Base-by-base conservation (phyloP, 2,113 vertebrate genomes). In the Chinchilla lanigera region DNA sequence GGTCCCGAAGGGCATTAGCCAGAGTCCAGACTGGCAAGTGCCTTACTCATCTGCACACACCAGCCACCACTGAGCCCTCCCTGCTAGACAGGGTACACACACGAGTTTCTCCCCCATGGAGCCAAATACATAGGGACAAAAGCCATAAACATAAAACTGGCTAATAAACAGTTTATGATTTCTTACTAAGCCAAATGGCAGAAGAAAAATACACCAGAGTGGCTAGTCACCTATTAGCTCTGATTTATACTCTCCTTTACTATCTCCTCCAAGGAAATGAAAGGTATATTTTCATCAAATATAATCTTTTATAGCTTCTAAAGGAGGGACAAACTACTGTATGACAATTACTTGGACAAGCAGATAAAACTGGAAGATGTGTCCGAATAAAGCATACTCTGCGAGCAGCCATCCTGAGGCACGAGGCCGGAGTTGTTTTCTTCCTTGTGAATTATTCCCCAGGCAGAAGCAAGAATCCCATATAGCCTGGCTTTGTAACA, bases 221-320 rank as follows among this genome's bases (percentile, higher is more conserved):
- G 73, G 89, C 73, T 38, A 81, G 80, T 73, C 8, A 50, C 44
- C 92, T 82, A 83, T 78, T 44, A 97, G 95, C 28, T n/a, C 90
- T 84, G 93, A 94, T 81, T 93, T 86, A 95, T 65, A 78, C 38
- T 88, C 96, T 86, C 35, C 75, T 90, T 78, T 61, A 84, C n/a
- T 26, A 44, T 80, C 86, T 95, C 54, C 30, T 82, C 65, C 86
- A 69, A 96, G 93, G 87, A 97, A 96, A 77, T 38, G 86, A 80
- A 80, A 83, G 86, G 71, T n/a, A 20, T 80, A 82, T 90, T 96
- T 90, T 81, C 93, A 94, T 58, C 95, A 96, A 80, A 50, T 83
- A 38, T 16, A 58, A 82, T 86, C 52, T 44, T 61, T 86, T 54
- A 73, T 44, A 84, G 89, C 89, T 95, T 89, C 89, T 81, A 50